A percentile compares a stretch with the other conserved stretches of the same genome.
Evolutionary conservation across 2,113 vertebrate species (phyloP).

Genomic region (Cynopterus brachyotis): DNA sequence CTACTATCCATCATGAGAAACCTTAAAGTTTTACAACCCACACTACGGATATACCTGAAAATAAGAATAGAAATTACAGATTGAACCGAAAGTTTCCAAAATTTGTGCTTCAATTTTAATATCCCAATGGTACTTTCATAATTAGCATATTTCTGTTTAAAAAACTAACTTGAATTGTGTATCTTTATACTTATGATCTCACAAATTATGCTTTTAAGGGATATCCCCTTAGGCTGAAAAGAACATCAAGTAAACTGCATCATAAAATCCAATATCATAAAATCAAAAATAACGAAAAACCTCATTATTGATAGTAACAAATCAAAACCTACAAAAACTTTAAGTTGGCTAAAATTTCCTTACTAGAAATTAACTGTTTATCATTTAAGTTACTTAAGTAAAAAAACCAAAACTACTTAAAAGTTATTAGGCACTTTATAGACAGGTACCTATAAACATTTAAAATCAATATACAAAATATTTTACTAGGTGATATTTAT

Average conservation of each 20-base stretch:
- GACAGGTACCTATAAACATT: neutral
- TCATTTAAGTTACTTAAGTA: neutral
- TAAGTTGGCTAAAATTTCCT: neutral
- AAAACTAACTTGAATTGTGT: neutral
- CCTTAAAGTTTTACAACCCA: neutral
- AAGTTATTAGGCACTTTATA: neutral
- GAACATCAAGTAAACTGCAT: neutral
- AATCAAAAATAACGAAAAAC: neutral
- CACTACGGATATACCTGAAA: neutral
- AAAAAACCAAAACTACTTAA: neutral
- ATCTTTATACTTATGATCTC: neutral
- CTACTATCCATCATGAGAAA: neutral
- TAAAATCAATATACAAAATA: slow-evolving; percentile 11
- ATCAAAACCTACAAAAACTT: neutral
- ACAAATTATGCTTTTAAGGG: neutral
- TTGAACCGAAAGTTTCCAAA: neutral
- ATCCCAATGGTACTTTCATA: neutral
- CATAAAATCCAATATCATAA: neutral
- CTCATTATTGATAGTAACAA: neutral
- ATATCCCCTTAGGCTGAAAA: neutral
- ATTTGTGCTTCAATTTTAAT: neutral
- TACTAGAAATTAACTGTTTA: neutral
- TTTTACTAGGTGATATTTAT: neutral
- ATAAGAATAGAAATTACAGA: neutral
- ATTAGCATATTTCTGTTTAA: neutral